Percentiles rank a stretch among this genome's conserved stretches.
Evolutionary conservation across 1,140 invertebrate species (phyloP).

Genomic region (Lepidurus arcticus): DNA sequence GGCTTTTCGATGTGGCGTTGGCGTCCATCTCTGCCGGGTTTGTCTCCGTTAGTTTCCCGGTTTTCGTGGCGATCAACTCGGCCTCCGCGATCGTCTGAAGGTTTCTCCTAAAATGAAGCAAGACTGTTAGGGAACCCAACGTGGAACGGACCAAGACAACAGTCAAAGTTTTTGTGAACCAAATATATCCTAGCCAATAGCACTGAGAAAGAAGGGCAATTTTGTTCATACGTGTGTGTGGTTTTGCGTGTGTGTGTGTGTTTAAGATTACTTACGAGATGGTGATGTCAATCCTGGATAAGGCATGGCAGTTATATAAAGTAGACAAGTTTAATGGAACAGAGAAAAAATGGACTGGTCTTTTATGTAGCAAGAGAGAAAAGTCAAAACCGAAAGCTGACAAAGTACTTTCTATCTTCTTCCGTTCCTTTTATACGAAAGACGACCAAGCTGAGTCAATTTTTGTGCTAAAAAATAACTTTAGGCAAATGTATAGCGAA

Average conservation of each 20-base stretch:
- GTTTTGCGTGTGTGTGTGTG: background rate
- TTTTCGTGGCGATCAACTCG: background rate
- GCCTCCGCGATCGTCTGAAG: background rate
- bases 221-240: background rate
- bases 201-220: background rate
- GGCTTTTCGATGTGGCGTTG: background rate
- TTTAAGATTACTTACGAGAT: slow-evolving; percentile 22
- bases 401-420: background rate
- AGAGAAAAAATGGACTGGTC: slow-evolving; percentile 22
- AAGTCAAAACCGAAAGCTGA: slow-evolving; percentile 3
- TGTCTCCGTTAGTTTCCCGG: background rate
- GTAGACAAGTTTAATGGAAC: slow-evolving; percentile 22
- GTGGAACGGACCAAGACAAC: background rate
- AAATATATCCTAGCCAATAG: background rate
- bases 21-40: background rate
- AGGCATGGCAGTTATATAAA: slow-evolving; percentile 22
- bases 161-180: background rate
- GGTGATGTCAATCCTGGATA: slow-evolving; percentile 16
- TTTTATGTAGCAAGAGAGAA: background rate
- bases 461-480: background rate
- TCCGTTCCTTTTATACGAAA: background rate
- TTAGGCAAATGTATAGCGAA: background rate
- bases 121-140: background rate
- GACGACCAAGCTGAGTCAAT: background rate
- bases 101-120: background rate